These are phyloP conservation scores for Capricornis sumatraensis DNA, from an alignment of 2,113 vertebrate genomes.

Conservation along the genomic window DNA sequence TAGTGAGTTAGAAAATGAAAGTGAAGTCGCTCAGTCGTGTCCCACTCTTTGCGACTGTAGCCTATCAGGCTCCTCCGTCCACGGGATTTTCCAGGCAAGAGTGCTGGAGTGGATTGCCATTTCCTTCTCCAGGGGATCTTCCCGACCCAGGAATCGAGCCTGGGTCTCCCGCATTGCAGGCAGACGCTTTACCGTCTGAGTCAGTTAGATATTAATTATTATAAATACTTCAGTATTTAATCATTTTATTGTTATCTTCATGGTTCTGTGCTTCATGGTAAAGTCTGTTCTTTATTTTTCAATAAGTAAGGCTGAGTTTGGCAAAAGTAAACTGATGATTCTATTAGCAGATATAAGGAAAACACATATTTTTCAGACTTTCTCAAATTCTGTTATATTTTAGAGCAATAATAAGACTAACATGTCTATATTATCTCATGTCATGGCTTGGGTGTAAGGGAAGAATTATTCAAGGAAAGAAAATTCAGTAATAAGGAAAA, in stretches of 20 bases:
- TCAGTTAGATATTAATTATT: neutral
- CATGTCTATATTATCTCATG: neutral
- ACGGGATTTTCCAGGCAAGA: too few species aligned
- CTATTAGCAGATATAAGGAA: neutral
- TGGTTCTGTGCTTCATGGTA: slow-evolving; percentile 46
- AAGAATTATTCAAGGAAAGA: neutral
- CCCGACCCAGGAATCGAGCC: too few species aligned
- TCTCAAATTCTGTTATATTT: neutral
- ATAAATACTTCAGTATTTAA: neutral
- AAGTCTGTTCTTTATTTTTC: slow-evolving; percentile 70
- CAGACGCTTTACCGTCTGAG: too few species aligned
- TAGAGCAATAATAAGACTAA: neutral
- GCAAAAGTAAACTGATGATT: slow-evolving; percentile 33
- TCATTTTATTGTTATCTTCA: neutral
- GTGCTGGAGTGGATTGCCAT: too few species aligned
- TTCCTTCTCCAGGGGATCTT: too few species aligned
- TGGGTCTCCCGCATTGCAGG: too few species aligned
- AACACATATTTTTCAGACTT: neutral
- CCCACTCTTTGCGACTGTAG: too few species aligned
- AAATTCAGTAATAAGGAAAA: neutral
- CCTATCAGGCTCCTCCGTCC: too few species aligned
- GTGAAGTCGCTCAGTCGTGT: too few species aligned
- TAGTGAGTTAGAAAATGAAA: neutral
- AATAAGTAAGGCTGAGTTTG: slow-evolving; percentile 58
- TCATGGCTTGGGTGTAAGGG: neutral